Conservation (phyloP, 1,140 invertebrate species). For the Polyergus mexicanus region DNA sequence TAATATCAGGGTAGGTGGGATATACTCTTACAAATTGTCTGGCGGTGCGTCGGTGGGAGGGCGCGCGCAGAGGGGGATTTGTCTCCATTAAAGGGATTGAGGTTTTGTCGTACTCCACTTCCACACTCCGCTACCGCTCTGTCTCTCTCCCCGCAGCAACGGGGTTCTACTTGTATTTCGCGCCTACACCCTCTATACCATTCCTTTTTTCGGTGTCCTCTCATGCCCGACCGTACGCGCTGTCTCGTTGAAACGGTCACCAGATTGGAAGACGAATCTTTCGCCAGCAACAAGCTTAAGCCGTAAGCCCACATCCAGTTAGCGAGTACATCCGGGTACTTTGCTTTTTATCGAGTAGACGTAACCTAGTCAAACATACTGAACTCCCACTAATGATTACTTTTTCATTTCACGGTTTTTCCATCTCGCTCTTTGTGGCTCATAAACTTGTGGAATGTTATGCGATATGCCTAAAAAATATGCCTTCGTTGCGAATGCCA, state of each 20-base stretch:
- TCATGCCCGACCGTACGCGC: neutral
- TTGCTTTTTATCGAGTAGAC: slow-evolving; percentile 32
- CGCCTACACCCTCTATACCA: neutral
- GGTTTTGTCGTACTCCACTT: slow-evolving; percentile 84
- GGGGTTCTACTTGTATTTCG: slow-evolving; percentile 49
- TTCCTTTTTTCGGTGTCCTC: slow-evolving; percentile 7
- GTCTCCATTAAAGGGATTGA: slow-evolving; percentile 86
- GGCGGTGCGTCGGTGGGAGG: slow-evolving; percentile 65
- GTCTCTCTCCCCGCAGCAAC: slow-evolving; percentile 26
- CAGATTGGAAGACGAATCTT: slow-evolving; percentile 68
- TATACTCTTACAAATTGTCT: slow-evolving; percentile 86
- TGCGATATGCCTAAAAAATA: neutral
- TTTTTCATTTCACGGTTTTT: slow-evolving; percentile 16
- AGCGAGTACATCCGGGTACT: slow-evolving; percentile 37
- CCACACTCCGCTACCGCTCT: slow-evolving; percentile 59
- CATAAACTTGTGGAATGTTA: neutral
- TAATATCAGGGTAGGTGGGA: slow-evolving; percentile 78
- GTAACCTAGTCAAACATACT: slow-evolving; percentile 49
- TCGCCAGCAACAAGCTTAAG: slow-evolving; percentile 65
- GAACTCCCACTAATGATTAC: slow-evolving; percentile 29
- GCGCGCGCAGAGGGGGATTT: slow-evolving; percentile 81
- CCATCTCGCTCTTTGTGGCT: neutral
- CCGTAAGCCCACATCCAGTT: slow-evolving; percentile 52
- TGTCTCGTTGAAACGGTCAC: slow-evolving; percentile 18
- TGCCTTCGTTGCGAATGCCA: neutral